A percentile compares a stretch with the other conserved stretches of the same genome.
Conservation (phyloP, 2,113 vertebrate species). For the Callocephalon fimbriatum region DNA sequence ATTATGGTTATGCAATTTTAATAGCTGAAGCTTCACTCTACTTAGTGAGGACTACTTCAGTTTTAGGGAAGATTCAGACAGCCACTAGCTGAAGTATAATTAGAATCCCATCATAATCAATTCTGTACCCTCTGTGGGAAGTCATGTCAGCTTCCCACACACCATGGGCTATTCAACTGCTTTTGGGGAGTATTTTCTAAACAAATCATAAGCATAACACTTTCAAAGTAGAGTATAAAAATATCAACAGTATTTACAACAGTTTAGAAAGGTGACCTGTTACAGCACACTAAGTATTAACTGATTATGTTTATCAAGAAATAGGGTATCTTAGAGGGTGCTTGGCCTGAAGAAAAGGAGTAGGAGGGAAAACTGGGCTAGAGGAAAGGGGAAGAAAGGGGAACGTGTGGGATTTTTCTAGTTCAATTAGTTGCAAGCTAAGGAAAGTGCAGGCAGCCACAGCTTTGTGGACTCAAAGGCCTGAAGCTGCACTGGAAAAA, state of each 20-base stretch:
- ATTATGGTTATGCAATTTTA: not conserved
- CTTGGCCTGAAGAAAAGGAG: not conserved
- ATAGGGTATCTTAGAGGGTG: not conserved
- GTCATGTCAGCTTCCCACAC: not conserved
- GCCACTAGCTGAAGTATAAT: not conserved
- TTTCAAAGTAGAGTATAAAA: not conserved
- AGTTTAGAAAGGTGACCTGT: not conserved
- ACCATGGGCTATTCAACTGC: not conserved
- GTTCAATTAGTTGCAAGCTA: not conserved
- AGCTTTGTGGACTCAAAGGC: not conserved
- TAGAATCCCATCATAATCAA: not conserved
- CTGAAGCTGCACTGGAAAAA: not conserved
- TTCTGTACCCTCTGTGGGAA: not conserved
- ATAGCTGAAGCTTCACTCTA: not conserved
- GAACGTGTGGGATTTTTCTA: not conserved
- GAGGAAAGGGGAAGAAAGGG: not conserved
- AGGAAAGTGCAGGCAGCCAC: not conserved
- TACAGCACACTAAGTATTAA: not conserved
- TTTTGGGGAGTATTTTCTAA: not conserved
- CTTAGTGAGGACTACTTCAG: not conserved
- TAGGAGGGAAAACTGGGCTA: not conserved
- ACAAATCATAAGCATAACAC: not conserved
- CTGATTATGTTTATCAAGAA: not conserved
- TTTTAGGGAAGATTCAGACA: not conserved
- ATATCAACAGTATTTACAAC: not conserved